These are phyloP conservation scores for Anthopleura sola DNA, from an alignment of 64 coral and sea anemone genomes.

Conservation along the genomic window DNA sequence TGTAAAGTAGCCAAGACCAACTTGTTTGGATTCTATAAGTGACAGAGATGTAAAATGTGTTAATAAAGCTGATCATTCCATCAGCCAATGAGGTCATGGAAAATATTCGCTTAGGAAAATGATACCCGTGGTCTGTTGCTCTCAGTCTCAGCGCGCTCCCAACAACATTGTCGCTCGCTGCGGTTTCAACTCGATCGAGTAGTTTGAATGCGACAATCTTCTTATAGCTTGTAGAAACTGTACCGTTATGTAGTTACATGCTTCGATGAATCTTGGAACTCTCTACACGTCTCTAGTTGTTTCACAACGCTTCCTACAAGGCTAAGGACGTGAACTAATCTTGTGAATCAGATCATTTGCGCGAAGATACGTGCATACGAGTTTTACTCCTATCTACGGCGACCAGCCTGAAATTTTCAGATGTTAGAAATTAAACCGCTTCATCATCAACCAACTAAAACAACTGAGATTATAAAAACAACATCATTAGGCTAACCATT, in stretches of 20 bases:
- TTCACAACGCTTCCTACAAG: background rate
- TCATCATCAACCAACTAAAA: background rate
- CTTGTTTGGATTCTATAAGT: constrained; percentile 1
- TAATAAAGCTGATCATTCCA: constrained; percentile 10
- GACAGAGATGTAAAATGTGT: constrained; percentile 6
- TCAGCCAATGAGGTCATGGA: constrained; percentile 9
- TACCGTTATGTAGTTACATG: background rate
- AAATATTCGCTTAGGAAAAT: background rate
- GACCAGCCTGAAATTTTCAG: background rate
- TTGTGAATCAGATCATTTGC: background rate
- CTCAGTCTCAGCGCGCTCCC: background rate
- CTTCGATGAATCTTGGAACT: background rate
- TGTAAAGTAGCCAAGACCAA: background rate
- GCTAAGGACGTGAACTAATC: background rate
- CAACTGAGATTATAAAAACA: background rate
- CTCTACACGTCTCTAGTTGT: background rate
- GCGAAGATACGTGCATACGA: background rate
- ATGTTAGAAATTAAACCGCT: background rate
- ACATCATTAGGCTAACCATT: background rate
- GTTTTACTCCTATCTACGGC: background rate
- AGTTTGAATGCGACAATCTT: background rate
- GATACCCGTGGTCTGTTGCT: background rate
- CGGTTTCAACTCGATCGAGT: background rate
- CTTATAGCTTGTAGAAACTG: background rate
- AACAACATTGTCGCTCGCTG: background rate